Evolutionary conservation across 2,113 vertebrate genomes (phyloP), one percentile per base, ranked within the genome.

Genomic region (Campylomormyrus tamandua): DNA sequence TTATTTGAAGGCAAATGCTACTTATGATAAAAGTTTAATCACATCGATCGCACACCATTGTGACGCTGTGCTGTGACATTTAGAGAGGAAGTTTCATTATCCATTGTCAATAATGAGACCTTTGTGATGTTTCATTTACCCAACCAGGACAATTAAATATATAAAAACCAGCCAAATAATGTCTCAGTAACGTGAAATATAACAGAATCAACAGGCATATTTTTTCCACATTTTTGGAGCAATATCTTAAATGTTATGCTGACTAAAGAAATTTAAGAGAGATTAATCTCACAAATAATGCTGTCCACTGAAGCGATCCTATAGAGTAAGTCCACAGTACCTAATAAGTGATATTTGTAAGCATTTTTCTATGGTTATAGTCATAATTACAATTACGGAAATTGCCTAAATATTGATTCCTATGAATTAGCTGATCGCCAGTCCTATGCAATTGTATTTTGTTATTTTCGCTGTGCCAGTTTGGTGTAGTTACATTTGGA

Each of bases 401-500:
- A 39, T 39, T 77, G 13, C 15, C 3, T 77, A 31, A 52, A 31
- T 31, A 70, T 70, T 70, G 3, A 70, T 70, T 70, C 9, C 27
- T 70, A 70, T 10, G 1, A 70, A 70, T 70, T 1, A 53, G 27
- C 17, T 45, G 39, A 88, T 62, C 4, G 42, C 5, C 24, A 3
- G 56, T 45, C 10, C 13, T 62, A 87, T n/a, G 50, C 49, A 58
- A 6, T 53, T 56, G 27, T 35, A 39, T 3, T 53, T 21, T 9
- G 7, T 9, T 27, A n/a, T 49, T 24, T 27, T 86, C 5, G 10
- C 48, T 27, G 24, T 49, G 87, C 90, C 66, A 52, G 2, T 6
- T 86, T 90, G 88, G 89, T 91, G 93, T 91, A 88, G 89, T 83
- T 31, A 24, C 10, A 19, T 35, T 89, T 35, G 35, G 42, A 90